A percentile compares a stretch with the other conserved stretches of the same genome.
Conservation (phyloP, 2,888 invertebrate species). For the Dasypogon diadema region DNA sequence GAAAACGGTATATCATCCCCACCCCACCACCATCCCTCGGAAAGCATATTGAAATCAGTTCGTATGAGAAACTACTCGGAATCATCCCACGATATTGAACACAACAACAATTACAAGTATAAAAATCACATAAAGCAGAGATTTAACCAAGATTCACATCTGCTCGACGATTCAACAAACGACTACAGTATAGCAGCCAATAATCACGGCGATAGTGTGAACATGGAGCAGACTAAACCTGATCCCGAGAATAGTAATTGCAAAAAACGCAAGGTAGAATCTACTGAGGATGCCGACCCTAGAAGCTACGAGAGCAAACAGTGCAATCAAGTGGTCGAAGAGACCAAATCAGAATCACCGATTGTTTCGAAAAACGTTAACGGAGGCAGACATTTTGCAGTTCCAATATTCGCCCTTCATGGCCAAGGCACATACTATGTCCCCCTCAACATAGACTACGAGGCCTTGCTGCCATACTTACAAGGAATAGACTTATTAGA, state of each 20-base stretch:
- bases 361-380: slow-evolving; percentile 51
- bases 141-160: slow-evolving; percentile 74
- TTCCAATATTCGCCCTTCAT: slow-evolving; percentile 92
- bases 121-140: slow-evolving; percentile 94
- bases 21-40: slow-evolving; percentile 56
- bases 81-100: slow-evolving; percentile 68
- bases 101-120: slow-evolving; percentile 82
- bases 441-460: slow-evolving; percentile 84
- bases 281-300: slow-evolving; percentile 3
- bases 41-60: slow-evolving; percentile 56
- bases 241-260: neutral
- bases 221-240: neutral
- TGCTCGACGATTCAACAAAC: slow-evolving; percentile 66
- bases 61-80: slow-evolving; percentile 68
- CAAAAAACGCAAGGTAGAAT: slow-evolving; percentile 47
- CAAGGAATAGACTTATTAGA: slow-evolving; percentile 74
- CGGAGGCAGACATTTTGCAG: slow-evolving; percentile 68
- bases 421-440: slow-evolving; percentile 91
- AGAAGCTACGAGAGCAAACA: slow-evolving; percentile 10
- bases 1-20: slow-evolving; percentile 66
- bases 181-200: slow-evolving; percentile 65
- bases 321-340: neutral
- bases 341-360: slow-evolving; percentile 56
- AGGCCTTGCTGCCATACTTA: slow-evolving; percentile 78
- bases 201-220: slow-evolving; percentile 53